phyloP scores from a whole-genome alignment of 2,797 vertebrate species.

The Anolis apletophallus region DNA sequence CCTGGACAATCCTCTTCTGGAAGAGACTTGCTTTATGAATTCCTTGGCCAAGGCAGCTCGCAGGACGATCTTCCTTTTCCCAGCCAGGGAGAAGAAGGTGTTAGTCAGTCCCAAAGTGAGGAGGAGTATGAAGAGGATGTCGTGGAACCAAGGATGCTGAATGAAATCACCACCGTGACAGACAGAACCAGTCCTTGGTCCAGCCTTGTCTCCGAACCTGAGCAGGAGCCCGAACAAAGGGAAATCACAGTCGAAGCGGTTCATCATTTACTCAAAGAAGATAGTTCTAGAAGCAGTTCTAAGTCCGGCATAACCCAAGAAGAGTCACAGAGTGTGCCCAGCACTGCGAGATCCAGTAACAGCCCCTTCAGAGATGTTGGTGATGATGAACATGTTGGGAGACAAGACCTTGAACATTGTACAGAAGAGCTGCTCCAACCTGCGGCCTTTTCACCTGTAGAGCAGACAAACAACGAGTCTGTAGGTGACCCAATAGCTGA shows the following conservation, averaged over 20 bases:
- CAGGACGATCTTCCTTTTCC: neutral
- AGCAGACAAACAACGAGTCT: accelerated
- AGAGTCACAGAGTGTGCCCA: neutral
- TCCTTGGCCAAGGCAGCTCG: conserved; percentile 37
- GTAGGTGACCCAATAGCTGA: neutral
- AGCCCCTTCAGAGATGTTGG: neutral
- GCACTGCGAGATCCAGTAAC: accelerated
- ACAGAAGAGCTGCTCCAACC: neutral
- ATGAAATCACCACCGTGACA: conserved; percentile 88
- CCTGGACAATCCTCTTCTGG: conserved; percentile 16
- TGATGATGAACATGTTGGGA: neutral
- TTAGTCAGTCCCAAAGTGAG: conserved; percentile 66
- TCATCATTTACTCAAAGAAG: conserved; percentile 1
- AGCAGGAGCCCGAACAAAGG: conserved; percentile 72
- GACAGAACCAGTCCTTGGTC: conserved; percentile 96
- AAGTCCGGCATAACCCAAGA: conserved; percentile 18
- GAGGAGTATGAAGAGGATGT: conserved; percentile 91
- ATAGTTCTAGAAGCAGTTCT: conserved; percentile 16
- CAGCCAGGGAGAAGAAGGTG: conserved; percentile 9
- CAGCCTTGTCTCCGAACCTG: conserved; percentile 86
- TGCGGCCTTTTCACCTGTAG: accelerated
- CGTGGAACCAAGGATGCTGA: conserved; percentile 87
- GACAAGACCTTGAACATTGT: accelerated
- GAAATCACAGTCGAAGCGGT: neutral
- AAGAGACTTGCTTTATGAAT: conserved; percentile 41